Evolutionary conservation across 1,140 invertebrate genomes (phyloP), one percentile per base, ranked within the genome.

Genomic region (Kradibia gibbosae): DNA sequence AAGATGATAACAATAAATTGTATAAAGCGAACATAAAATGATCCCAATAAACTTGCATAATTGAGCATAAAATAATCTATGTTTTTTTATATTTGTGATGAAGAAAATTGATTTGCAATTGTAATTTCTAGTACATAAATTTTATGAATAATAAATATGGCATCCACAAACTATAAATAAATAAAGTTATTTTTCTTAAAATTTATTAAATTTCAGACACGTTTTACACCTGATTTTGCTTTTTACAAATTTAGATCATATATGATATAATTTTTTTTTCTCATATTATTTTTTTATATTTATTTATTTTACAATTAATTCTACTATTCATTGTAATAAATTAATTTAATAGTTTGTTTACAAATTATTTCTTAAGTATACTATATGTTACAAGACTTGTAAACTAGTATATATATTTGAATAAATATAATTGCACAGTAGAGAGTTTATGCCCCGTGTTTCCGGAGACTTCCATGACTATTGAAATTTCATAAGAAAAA

Each of bases 71-170:
- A 80, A 15, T 60, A 72, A 67, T 31, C 15, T 45, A 70, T 25
- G 62, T 53, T 78, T 70, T 78, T 78, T n/a, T n/a, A n/a, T 71
- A 78, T 70, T n/a, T n/a, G 28, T 57, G 60, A 79, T 79, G 17
- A n/a, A 72, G 53, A 34, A 57, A 79, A 79, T 72, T 79, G 67
- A 72, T 79, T n/a, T 70, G 48, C 48, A 79, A 72, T 72, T 60
- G 65, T 72, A 60, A 72, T 72, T 50, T 36, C 11, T 5, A 31
- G 28, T 36, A 65, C 31, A 65, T 34, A 2, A 4, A 7, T 34
- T 5, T 20, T 67, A 65, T 5, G 28, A 65, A 65, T 34, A 65
- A 65, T 36, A 36, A 57, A 3, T 25, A 57, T 3, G n/a, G 25
- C 2, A 57, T 60, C 7, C 31, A 8, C 10, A 60, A 0, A 31